Evolutionary conservation across 2,113 vertebrate species (phyloP).

Genomic region (Enhydra lutris): DNA sequence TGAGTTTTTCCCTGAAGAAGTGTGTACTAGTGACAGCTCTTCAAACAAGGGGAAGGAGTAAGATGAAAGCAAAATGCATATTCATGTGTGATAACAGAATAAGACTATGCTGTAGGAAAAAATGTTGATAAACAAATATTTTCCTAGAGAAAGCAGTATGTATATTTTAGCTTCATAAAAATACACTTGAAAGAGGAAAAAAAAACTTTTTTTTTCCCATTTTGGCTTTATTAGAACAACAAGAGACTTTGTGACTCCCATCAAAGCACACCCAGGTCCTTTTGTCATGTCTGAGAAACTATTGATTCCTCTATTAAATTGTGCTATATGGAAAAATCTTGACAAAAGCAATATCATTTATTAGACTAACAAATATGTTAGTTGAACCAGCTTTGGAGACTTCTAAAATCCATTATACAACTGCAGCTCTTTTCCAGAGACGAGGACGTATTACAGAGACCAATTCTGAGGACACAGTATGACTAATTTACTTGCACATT

Average conservation of each 20-base stretch:
- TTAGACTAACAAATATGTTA: slow-evolving; percentile 80
- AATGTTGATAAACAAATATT: slow-evolving; percentile 69
- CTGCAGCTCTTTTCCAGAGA: slow-evolving; percentile 67
- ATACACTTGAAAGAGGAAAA: slow-evolving; percentile 54
- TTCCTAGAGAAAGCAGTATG: slow-evolving; percentile 62
- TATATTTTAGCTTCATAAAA: slow-evolving; percentile 75
- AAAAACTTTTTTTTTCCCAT: slow-evolving; percentile 22
- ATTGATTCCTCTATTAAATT: slow-evolving; percentile 80
- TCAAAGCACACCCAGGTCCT: slow-evolving; percentile 60
- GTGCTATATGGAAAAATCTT: slow-evolving; percentile 78
- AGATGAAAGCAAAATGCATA: slow-evolving; percentile 62
- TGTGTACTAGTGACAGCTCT: background rate
- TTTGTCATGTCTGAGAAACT: slow-evolving; percentile 74
- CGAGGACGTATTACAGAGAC: slow-evolving; percentile 75
- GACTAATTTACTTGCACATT: slow-evolving; percentile 75
- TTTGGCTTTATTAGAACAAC: slow-evolving; percentile 73
- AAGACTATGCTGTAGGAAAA: slow-evolving; percentile 44
- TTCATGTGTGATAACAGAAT: slow-evolving; percentile 67
- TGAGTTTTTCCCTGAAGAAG: slow-evolving; percentile 9
- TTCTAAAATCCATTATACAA: slow-evolving; percentile 77
- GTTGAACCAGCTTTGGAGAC: slow-evolving; percentile 76
- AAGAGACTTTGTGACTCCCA: slow-evolving; percentile 66
- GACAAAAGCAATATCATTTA: slow-evolving; percentile 79
- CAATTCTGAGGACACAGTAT: slow-evolving; percentile 70
- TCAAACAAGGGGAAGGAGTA: slow-evolving; percentile 14